These are phyloP conservation scores for Prunella fulvescens DNA, from an alignment of 2,113 vertebrate species.

Conservation along the genomic window DNA sequence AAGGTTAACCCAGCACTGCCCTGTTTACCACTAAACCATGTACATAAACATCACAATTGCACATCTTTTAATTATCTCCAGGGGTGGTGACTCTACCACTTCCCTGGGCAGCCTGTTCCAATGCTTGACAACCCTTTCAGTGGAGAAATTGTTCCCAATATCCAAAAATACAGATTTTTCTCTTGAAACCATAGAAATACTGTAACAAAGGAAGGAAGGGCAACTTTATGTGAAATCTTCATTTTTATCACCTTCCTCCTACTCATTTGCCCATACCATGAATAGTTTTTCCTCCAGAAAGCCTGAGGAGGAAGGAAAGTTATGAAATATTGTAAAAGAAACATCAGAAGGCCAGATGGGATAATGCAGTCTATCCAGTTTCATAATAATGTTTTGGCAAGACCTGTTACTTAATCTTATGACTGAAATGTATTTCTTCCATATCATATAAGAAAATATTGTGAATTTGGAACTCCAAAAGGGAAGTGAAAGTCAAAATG, in stretches of 20 bases:
- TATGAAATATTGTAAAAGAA: neutral
- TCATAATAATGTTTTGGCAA: neutral
- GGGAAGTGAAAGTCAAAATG: neutral
- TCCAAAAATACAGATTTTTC: neutral
- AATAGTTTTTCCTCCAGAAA: neutral
- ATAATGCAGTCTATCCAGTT: neutral
- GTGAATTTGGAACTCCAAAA: neutral
- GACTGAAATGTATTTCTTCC: neutral
- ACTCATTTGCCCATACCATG: neutral
- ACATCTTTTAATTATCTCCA: neutral
- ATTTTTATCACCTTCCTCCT: neutral
- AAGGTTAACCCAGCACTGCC: neutral
- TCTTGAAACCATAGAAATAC: neutral
- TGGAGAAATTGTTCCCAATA: neutral
- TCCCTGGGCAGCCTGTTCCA: neutral
- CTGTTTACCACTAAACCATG: neutral
- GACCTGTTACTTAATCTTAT: neutral
- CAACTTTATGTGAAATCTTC: neutral
- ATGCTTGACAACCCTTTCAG: neutral
- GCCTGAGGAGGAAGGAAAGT: slow-evolving; percentile 21
- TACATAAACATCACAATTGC: neutral
- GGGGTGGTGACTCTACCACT: neutral
- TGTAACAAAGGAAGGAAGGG: neutral
- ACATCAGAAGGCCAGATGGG: neutral
- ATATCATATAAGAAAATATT: neutral